Percentiles rank a stretch among this genome's conserved stretches.
Conservation (phyloP, 2,888 invertebrate species). For the Myopa tessellatipennis region DNA sequence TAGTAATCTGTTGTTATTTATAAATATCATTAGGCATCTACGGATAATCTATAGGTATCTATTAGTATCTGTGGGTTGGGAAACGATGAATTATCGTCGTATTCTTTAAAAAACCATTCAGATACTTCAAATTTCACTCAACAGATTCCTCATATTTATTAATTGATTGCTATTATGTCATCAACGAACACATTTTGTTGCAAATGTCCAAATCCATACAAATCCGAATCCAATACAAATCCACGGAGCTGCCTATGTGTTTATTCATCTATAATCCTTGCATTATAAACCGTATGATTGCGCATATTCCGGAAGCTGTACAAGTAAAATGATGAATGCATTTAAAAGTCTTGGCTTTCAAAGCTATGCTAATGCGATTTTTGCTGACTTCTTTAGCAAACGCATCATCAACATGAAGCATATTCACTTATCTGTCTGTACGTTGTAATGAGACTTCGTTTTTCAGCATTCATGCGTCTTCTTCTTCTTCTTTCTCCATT, state of each 20-base stretch:
- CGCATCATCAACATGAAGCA: background rate
- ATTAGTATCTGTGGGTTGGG: no score
- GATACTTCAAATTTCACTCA: no score
- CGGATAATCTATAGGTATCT: no score
- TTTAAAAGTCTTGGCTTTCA: background rate
- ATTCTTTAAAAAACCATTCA: no score
- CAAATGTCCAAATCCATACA: background rate
- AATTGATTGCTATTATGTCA: background rate
- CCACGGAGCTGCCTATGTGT: background rate
- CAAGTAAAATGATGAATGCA: background rate
- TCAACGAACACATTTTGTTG: background rate
- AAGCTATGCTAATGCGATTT: background rate
- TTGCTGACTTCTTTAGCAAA: background rate
- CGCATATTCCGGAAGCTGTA: conserved; percentile 6
- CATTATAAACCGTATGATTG: conserved; percentile 1
- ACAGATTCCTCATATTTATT: no score
- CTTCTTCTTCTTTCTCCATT: background rate
- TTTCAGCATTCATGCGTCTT: background rate
- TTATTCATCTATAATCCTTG: no score
- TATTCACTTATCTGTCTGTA: background rate
- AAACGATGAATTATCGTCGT: no score
- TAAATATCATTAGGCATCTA: no score
- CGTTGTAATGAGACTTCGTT: background rate
- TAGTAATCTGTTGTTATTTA: no score
- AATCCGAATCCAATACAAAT: no score